These are phyloP conservation scores for Dysmachus trigonus DNA, from an alignment of 2,888 invertebrate species.

Conservation along the genomic window DNA sequence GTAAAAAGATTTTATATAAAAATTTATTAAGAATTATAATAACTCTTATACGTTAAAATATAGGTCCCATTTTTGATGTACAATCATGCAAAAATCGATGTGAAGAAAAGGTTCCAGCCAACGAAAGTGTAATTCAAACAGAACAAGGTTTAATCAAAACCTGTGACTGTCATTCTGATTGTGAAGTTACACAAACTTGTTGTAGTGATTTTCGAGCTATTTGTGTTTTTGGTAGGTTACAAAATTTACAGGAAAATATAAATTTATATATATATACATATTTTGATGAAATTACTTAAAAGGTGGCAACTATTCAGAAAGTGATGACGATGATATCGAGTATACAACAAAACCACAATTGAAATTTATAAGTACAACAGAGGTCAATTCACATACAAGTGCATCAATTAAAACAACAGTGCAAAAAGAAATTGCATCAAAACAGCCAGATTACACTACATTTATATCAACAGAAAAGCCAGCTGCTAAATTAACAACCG, in stretches of 20 bases:
- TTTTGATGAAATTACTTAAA: background rate
- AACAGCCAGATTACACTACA: background rate
- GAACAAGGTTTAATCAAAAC: conserved; percentile 50
- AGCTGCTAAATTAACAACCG: background rate
- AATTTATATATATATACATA: background rate
- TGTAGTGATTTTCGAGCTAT: conserved; percentile 73
- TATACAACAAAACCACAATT: background rate
- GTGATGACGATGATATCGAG: background rate
- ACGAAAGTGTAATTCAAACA: background rate
- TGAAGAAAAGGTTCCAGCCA: conserved; percentile 50
- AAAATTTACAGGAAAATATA: background rate
- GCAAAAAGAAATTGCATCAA: background rate
- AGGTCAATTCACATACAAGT: background rate
- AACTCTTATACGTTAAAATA: too few relatives aligned
- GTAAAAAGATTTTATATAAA: too few relatives aligned
- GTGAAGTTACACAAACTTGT: conserved; percentile 68
- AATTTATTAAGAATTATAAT: too few relatives aligned
- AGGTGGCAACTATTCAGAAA: background rate
- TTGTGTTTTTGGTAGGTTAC: conserved; percentile 60
- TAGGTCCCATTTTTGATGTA: conserved; percentile 60
- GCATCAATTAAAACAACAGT: background rate
- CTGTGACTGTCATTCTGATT: conserved; percentile 71
- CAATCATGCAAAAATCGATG: conserved; percentile 69
- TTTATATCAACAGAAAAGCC: background rate
- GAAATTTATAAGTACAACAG: background rate